These are phyloP conservation scores for Psix sp. DNA, from an alignment of 1,140 invertebrate species.

Conservation along the genomic window DNA sequence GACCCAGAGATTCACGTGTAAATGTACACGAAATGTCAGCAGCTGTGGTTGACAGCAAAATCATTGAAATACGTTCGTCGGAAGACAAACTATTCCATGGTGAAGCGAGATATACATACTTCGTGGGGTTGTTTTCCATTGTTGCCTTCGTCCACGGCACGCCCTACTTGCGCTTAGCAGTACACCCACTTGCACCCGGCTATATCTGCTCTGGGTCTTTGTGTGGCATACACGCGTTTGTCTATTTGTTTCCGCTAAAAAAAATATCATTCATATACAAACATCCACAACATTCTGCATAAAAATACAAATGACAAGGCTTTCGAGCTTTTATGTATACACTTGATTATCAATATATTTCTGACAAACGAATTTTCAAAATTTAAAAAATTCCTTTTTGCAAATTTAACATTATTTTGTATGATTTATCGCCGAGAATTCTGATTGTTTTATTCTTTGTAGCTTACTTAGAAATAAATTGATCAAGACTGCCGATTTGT, in stretches of 20 bases:
- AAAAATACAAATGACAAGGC: no score
- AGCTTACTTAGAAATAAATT: no score
- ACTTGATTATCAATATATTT: no score
- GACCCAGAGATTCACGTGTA: conserved; percentile 33
- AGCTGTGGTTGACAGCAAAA: conserved; percentile 52
- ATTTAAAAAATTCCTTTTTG: no score
- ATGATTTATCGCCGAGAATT: no score
- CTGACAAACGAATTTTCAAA: no score
- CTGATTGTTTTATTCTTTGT: no score
- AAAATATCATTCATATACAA: conserved; percentile 34
- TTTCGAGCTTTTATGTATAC: no score
- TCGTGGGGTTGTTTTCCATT: conserved; percentile 51
- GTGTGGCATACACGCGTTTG: conserved; percentile 46
- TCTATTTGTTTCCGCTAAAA: conserved; percentile 54
- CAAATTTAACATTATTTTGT: no score
- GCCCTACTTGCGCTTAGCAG: conserved; percentile 42
- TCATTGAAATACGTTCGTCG: conserved; percentile 55
- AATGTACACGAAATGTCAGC: conserved; percentile 51
- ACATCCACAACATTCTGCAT: conserved; percentile 2
- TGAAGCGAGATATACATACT: conserved; percentile 53
- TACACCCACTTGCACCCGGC: conserved; percentile 18
- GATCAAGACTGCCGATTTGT: no score
- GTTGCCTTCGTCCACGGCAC: conserved; percentile 53
- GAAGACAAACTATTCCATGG: conserved; percentile 43
- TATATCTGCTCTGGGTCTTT: conserved; percentile 26